phyloP scores from a whole-genome alignment of 2,888 invertebrate species.

The Tenthredo distinguenda region DNA sequence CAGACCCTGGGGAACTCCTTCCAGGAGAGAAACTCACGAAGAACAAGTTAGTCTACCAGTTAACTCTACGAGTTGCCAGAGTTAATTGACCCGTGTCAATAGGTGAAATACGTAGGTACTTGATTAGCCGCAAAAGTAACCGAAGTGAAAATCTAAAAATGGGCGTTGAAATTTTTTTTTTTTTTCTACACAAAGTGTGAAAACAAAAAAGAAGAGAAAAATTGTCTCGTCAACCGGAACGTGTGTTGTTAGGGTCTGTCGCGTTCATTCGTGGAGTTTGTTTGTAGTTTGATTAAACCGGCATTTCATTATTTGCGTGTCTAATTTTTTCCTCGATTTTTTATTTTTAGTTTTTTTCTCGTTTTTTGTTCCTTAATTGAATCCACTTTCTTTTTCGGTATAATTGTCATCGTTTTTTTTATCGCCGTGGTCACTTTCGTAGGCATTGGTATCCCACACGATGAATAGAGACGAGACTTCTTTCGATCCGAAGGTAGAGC shows the following conservation, averaged over 20 bases:
- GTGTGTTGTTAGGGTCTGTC: not conserved
- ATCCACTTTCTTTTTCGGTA: not conserved
- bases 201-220: not conserved
- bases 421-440: not conserved
- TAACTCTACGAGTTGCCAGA: conserved; percentile 36
- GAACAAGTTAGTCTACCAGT: conserved; percentile 47
- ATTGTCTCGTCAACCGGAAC: not conserved
- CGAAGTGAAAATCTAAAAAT: not conserved
- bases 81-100: conserved; percentile 49
- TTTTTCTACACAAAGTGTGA: not conserved
- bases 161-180: not conserved
- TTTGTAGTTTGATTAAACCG: not conserved
- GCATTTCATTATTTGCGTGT: not conserved
- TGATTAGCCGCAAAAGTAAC: not conserved
- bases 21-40: not conserved
- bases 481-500: not conserved
- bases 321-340: not conserved
- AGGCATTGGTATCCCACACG: not conserved
- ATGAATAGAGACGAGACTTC: not conserved
- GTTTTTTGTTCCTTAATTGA: not conserved
- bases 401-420: too few species aligned
- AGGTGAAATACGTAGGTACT: not conserved
- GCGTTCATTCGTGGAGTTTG: not conserved
- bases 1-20: conserved; percentile 30
- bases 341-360: not conserved